Evolutionary conservation across 2,113 vertebrate genomes (phyloP).

Genomic region (Canis aureus): DNA sequence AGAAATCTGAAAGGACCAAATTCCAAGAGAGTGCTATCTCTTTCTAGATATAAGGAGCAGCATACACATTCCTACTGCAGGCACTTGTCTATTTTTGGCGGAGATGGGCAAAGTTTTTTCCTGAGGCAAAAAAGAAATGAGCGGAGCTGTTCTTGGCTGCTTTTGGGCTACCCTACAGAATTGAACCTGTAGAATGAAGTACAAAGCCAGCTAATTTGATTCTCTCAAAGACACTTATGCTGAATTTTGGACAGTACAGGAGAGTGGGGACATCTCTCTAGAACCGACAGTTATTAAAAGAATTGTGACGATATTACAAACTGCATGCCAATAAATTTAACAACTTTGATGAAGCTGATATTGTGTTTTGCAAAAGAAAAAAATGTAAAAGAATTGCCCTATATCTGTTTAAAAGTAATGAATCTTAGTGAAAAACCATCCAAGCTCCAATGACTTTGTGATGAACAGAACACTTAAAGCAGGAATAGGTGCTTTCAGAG

Average conservation of each 20-base stretch:
- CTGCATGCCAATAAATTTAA: background rate
- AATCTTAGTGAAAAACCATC: background rate
- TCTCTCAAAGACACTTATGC: background rate
- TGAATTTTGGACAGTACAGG: background rate
- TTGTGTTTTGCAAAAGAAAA: background rate
- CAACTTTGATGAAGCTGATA: background rate
- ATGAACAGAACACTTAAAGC: background rate
- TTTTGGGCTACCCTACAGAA: background rate
- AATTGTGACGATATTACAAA: background rate
- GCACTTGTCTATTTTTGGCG: accelerated
- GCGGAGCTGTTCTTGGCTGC: too few relatives aligned
- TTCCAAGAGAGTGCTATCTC: background rate
- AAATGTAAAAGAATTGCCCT: background rate
- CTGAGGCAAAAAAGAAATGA: background rate
- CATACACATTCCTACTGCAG: background rate
- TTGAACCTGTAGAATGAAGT: background rate
- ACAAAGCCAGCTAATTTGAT: background rate
- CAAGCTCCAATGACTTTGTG: background rate
- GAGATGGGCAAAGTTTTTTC: background rate
- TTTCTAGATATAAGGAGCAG: background rate
- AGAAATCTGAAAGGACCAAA: background rate
- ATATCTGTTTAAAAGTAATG: background rate
- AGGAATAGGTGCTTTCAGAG: background rate
- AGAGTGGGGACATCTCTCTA: background rate
- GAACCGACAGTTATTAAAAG: background rate